Conservation (phyloP, 2,888 invertebrate genomes). For the Hyles lineata region DNA sequence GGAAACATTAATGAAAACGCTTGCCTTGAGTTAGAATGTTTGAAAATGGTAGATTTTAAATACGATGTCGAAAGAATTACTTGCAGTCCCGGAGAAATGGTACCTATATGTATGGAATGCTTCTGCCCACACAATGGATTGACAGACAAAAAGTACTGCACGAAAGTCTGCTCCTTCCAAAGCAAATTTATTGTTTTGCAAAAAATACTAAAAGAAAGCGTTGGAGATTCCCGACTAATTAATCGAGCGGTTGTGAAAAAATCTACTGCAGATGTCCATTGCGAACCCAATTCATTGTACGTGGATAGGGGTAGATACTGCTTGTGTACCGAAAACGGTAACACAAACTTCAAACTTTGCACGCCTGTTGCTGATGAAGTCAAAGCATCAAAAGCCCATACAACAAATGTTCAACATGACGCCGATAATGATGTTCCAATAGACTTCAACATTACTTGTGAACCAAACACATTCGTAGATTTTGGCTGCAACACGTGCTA, state of each 20-base stretch:
- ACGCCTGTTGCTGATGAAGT: conserved; percentile 47
- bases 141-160: conserved; percentile 61
- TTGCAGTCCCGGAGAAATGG: conserved; percentile 67
- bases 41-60: conserved; percentile 49
- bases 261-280: conserved; percentile 45
- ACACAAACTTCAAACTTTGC: conserved; percentile 59
- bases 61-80: conserved; percentile 47
- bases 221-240: conserved; percentile 46
- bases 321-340: conserved; percentile 64
- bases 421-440: conserved; percentile 35
- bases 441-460: conserved; percentile 58
- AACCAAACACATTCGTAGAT: conserved; percentile 70
- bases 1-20: conserved; percentile 60
- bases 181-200: conserved; percentile 66
- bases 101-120: conserved; percentile 70
- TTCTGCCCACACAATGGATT: conserved; percentile 62
- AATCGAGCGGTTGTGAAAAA: conserved; percentile 53
- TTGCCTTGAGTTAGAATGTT: conserved; percentile 67
- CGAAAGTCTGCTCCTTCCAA: conserved; percentile 61
- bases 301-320: conserved; percentile 63
- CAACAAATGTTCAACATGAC: not conserved
- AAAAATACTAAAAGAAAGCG: conserved; percentile 55
- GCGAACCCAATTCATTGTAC: conserved; percentile 63
- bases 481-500: conserved; percentile 77
- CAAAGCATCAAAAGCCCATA: not conserved